Conservation (phyloP, 2,113 vertebrate species). For the Nothocercus nigrocapillus region DNA sequence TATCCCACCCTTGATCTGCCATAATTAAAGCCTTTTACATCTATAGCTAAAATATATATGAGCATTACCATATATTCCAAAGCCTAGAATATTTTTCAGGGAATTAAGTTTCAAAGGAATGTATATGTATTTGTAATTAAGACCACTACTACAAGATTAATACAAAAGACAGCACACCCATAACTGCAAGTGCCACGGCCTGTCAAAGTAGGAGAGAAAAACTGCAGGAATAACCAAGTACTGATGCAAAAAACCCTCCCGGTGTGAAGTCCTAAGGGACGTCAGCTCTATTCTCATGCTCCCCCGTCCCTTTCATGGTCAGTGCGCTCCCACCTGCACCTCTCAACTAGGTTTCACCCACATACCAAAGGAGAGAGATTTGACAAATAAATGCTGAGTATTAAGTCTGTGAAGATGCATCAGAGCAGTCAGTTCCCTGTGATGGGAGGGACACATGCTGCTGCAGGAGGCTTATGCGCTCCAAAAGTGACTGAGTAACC, state of each 20-base stretch:
- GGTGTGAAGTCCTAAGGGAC: neutral
- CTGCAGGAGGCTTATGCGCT: neutral
- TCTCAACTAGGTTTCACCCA: neutral
- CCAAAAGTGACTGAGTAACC: neutral
- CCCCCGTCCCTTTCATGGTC: neutral
- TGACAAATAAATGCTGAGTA: neutral
- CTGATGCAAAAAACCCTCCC: neutral
- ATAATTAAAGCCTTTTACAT: neutral
- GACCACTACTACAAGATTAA: neutral
- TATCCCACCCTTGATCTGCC: neutral
- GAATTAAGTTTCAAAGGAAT: neutral
- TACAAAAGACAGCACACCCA: neutral
- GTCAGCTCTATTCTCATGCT: neutral
- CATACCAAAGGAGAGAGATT: neutral
- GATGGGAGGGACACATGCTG: neutral
- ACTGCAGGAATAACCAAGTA: neutral
- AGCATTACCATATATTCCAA: neutral
- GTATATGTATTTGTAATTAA: accelerated
- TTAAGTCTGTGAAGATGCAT: neutral
- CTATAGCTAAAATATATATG: neutral
- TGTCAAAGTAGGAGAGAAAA: neutral
- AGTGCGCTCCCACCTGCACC: neutral
- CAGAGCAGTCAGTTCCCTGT: neutral
- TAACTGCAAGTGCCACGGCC: neutral
- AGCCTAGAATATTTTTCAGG: neutral